phyloP scores from a whole-genome alignment of 1,140 invertebrate genomes.

The Brachionus koreanus region DNA sequence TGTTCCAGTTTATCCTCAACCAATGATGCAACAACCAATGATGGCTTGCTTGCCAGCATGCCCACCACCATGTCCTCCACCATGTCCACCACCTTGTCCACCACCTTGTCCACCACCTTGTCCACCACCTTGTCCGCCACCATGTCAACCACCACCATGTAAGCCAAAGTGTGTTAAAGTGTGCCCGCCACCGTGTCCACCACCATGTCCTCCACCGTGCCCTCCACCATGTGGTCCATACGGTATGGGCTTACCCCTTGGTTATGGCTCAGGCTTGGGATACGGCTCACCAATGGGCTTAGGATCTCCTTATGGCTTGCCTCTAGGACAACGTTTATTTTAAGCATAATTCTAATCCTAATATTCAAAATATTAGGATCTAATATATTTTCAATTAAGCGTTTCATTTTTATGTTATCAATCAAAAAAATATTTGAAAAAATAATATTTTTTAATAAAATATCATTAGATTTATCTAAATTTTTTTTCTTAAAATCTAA shows the following conservation, averaged over 20 bases:
- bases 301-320: constrained; percentile 5
- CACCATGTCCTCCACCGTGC: constrained; percentile 10
- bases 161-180: not conserved
- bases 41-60: not conserved
- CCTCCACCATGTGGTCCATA: constrained; percentile 8
- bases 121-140: no score
- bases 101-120: not conserved
- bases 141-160: not conserved
- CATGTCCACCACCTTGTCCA: not conserved
- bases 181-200: not conserved
- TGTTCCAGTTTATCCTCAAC: not conserved
- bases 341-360: not conserved
- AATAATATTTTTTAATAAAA: constrained; percentile 23
- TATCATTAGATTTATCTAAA: not conserved
- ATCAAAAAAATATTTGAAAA: not conserved
- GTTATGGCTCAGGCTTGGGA: not conserved
- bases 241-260: not conserved
- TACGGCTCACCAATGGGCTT: not conserved
- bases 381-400: not conserved
- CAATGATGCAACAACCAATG: not conserved
- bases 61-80: constrained; percentile 3
- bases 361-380: constrained; percentile 29
- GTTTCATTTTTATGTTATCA: not conserved
- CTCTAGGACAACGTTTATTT: not conserved
- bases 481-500: not conserved